Evolutionary conservation across 2,888 invertebrate genomes (phyloP).

Genomic region (Diaprepes abbreviatus): DNA sequence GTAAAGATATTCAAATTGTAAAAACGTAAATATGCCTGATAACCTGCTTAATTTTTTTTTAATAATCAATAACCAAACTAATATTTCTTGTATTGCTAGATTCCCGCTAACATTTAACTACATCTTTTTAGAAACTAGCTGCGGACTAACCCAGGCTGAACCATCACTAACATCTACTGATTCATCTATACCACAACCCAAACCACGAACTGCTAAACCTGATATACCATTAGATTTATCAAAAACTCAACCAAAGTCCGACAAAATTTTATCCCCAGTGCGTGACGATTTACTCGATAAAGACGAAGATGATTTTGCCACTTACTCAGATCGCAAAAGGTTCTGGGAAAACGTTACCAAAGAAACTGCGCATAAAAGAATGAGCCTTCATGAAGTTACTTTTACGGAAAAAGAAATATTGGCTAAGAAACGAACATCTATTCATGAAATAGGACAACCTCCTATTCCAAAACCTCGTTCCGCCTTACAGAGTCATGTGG

Average conservation of each 20-base stretch:
- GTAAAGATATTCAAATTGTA: constrained; percentile 21
- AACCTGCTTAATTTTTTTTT: constrained; percentile 40
- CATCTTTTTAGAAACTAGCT: constrained; percentile 68
- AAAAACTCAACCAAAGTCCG: constrained; percentile 50
- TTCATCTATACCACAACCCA: constrained; percentile 68
- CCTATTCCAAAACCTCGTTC: constrained; percentile 68
- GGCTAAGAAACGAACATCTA: constrained; percentile 60
- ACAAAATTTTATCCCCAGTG: constrained; percentile 61
- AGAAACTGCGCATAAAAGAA: constrained; percentile 61
- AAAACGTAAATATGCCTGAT: constrained; percentile 22
- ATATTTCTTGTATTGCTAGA: constrained; percentile 61
- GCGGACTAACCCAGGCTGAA: constrained; percentile 63
- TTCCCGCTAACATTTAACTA: constrained; percentile 65
- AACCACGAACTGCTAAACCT: constrained; percentile 65
- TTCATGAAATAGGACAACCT: constrained; percentile 62
- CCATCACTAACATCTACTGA: constrained; percentile 61
- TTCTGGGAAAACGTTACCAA: constrained; percentile 69
- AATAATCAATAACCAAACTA: constrained; percentile 33
- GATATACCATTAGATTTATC: constrained; percentile 56
- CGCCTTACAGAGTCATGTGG: constrained; percentile 57
- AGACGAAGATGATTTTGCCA: constrained; percentile 61
- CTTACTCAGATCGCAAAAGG: constrained; percentile 68
- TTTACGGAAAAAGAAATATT: constrained; percentile 55
- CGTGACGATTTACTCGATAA: constrained; percentile 61
- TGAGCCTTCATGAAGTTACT: constrained; percentile 60